phyloP scores from a whole-genome alignment of 1,140 invertebrate genomes.

The Neodiprion lecontei region DNA sequence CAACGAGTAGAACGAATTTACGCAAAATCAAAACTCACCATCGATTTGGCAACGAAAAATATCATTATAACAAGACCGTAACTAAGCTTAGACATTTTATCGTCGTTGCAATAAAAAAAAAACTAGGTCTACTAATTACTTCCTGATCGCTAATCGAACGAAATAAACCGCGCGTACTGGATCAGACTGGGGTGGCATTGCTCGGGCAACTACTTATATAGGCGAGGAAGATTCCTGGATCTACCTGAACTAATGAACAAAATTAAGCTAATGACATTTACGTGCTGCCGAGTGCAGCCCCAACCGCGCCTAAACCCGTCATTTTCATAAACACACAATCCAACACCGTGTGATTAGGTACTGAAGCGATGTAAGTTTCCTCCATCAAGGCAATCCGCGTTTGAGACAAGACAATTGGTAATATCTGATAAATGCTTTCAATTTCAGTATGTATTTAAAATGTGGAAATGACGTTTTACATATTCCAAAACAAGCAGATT shows the following conservation, averaged over 20 bases:
- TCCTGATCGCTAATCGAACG: not conserved
- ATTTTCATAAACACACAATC: constrained; percentile 1
- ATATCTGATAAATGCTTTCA: no score
- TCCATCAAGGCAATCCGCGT: not conserved
- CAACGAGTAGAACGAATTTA: no score
- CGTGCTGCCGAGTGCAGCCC: not conserved
- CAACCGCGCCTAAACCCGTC: not conserved
- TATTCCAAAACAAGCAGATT: no score
- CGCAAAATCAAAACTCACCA: not conserved
- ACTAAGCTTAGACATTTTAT: not conserved
- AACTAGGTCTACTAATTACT: not conserved
- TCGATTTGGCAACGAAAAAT: not conserved
- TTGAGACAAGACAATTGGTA: no score
- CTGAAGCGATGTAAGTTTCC: not conserved
- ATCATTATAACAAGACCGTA: not conserved
- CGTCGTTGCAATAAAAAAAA: not conserved
- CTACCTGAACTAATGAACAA: not conserved
- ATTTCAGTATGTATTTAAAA: no score
- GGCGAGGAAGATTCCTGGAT: not conserved
- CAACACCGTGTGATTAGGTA: not conserved
- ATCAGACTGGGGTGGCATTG: no score
- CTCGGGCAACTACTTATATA: not conserved
- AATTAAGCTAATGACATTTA: not conserved
- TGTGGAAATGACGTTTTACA: no score
- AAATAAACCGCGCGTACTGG: no score